Conservation (phyloP, 2,113 vertebrate species). For the Gila orcuttii region DNA sequence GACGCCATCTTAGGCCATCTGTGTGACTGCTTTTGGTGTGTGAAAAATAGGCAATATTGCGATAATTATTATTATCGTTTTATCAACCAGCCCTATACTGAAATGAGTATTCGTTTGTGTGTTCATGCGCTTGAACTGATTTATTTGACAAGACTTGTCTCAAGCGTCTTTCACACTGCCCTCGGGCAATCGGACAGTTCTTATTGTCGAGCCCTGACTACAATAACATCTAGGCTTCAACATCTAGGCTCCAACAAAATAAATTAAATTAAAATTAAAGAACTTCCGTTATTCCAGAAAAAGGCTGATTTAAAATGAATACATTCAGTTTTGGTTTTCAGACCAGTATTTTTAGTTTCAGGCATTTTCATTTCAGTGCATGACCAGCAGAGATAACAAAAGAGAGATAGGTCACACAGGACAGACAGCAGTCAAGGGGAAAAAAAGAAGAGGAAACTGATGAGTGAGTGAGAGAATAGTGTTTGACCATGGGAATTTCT, state of each 20-base stretch:
- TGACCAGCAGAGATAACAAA: background rate
- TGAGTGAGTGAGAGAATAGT: too few relatives aligned
- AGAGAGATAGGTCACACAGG: slow-evolving; percentile 37
- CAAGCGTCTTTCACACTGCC: too few relatives aligned
- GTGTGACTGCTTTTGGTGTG: too few relatives aligned
- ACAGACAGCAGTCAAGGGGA: background rate
- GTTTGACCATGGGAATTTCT: slow-evolving; percentile 1
- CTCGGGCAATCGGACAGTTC: too few relatives aligned
- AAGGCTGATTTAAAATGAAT: background rate
- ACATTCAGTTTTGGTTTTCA: background rate
- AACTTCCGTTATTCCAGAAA: background rate
- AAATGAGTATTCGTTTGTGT: too few relatives aligned
- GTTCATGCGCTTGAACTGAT: too few relatives aligned
- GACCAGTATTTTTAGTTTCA: background rate
- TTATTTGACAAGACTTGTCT: too few relatives aligned
- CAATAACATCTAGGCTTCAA: background rate
- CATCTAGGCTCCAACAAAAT: background rate
- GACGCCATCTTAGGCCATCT: too few relatives aligned
- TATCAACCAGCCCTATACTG: too few relatives aligned
- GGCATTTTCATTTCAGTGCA: background rate
- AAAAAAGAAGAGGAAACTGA: background rate
- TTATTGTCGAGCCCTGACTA: background rate
- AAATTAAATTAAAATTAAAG: background rate
- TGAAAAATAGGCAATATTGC: too few relatives aligned
- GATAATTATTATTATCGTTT: too few relatives aligned